Base-by-base conservation (phyloP, 2,113 vertebrate genomes). In the Thunnus thynnus region DNA sequence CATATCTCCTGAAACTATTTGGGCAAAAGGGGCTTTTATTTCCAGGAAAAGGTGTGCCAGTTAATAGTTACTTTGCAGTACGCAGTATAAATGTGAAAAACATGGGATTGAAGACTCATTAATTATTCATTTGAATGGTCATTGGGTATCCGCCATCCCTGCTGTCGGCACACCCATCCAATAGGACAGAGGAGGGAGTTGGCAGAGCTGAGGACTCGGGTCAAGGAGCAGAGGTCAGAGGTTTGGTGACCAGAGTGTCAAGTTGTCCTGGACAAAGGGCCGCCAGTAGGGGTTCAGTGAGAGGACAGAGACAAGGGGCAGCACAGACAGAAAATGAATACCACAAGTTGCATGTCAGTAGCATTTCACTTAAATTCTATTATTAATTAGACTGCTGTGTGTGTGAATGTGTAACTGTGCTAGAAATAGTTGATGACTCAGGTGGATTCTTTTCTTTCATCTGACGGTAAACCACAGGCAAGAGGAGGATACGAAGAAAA, bases 151-250 rank as follows among this genome's bases (percentile, higher is more conserved):
- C 55, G 60, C 1, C 22, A 67, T 44, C 66, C 60, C 65, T 86
- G 69, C 51, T 60, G 64, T 60, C 62, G 46, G 68, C 36, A 51
- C 18, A 51, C 47, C 66, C 22, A 12, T 27, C 72, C 13, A 69
- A 48, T 6, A 58, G 32, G 72, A 44, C 6, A 17, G 60, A 54
- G 22, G 17, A 55, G 22, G 64, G 57, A 72, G 27, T 16, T 80
- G 66, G 46, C 52, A 66, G 27, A 56, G 72, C 20, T 50, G 51
- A 63, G 55, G 67, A 54, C 64, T 57, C 10, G 30, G 84, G 78
- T 66, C 80, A 80, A 18, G 63, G 83, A 57, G 27, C 79, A 78
- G 41, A 85, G 83, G 80, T 90, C 76, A 76, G 52, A 16, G 48
- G 58, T 82, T 75, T 61, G 13, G 52, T 64, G 79, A 80, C 50